Percentiles rank a stretch among this genome's conserved stretches.
These are phyloP conservation scores for Muraenolepis orangiensis DNA, from an alignment of 2,797 vertebrate species.

Conservation along the genomic window DNA sequence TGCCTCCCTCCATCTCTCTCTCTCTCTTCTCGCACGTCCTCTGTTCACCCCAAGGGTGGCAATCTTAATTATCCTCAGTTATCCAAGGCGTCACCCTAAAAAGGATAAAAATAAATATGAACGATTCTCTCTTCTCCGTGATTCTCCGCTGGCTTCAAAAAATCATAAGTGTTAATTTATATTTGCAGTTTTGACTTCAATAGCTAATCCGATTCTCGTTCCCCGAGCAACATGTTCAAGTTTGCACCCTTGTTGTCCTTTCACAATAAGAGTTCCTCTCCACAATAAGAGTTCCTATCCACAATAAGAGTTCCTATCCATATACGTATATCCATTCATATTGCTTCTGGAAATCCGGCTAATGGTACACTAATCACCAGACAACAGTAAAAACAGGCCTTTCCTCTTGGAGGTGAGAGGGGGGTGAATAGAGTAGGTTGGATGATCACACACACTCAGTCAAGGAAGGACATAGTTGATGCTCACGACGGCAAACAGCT, in stretches of 20 bases:
- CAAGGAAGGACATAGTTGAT: not conserved
- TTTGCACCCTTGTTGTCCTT: not conserved
- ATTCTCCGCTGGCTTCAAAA: not conserved
- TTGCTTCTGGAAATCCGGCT: not conserved
- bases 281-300: not conserved
- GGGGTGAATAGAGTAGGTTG: not conserved
- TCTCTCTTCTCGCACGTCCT: conserved; percentile 9
- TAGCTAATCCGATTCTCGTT: too few relatives aligned
- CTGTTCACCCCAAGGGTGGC: conserved; percentile 41
- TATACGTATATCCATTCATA: too few relatives aligned
- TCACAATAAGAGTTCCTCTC: not conserved
- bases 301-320: not conserved
- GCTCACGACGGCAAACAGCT: not conserved
- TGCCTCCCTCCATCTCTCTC: not conserved
- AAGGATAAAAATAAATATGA: not conserved
- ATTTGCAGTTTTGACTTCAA: not conserved
- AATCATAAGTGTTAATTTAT: not conserved
- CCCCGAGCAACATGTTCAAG: not conserved
- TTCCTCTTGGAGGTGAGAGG: not conserved
- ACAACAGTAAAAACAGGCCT: not conserved
- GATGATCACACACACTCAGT: not conserved
- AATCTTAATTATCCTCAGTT: conserved; percentile 45
- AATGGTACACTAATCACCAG: not conserved
- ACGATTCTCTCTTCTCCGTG: conserved; percentile 4
- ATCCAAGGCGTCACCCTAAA: conserved; percentile 18